phyloP scores from a whole-genome alignment of 2,113 vertebrate genomes.

The Rhynchomys soricoides region DNA sequence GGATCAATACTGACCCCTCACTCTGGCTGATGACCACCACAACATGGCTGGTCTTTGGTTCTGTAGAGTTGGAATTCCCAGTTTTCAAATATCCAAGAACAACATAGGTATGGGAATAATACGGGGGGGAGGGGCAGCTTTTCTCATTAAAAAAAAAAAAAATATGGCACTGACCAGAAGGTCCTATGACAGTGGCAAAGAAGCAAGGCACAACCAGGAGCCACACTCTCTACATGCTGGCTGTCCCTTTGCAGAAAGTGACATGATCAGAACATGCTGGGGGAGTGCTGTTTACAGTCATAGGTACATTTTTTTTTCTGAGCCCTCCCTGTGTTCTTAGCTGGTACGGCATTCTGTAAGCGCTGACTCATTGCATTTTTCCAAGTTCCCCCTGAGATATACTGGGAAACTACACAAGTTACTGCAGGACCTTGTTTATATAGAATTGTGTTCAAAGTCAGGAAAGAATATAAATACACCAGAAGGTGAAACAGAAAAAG shows the following conservation, averaged over 20 bases:
- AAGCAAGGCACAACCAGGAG: background rate
- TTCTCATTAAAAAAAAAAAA: background rate
- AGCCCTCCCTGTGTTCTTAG: background rate
- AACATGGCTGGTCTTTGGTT: background rate
- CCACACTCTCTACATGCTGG: background rate
- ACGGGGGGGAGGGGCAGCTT: background rate
- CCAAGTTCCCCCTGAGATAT: background rate
- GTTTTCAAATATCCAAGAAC: background rate
- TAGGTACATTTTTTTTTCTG: background rate
- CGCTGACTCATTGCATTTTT: background rate
- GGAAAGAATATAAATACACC: background rate
- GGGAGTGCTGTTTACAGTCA: background rate
- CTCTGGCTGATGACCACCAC: background rate
- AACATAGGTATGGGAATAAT: background rate
- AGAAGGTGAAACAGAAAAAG: background rate
- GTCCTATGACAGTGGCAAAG: background rate
- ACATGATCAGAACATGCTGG: background rate
- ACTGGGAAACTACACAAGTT: background rate
- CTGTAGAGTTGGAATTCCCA: background rate
- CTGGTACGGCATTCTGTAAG: background rate
- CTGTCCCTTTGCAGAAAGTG: background rate
- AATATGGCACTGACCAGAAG: background rate
- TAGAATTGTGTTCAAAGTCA: conserved; percentile 34
- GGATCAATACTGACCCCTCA: fast-evolving
- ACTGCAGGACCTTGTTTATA: background rate